Evolutionary conservation across 2,113 vertebrate species (phyloP), one percentile per base, ranked within the genome.

Genomic region (Bubo scandiacus): DNA sequence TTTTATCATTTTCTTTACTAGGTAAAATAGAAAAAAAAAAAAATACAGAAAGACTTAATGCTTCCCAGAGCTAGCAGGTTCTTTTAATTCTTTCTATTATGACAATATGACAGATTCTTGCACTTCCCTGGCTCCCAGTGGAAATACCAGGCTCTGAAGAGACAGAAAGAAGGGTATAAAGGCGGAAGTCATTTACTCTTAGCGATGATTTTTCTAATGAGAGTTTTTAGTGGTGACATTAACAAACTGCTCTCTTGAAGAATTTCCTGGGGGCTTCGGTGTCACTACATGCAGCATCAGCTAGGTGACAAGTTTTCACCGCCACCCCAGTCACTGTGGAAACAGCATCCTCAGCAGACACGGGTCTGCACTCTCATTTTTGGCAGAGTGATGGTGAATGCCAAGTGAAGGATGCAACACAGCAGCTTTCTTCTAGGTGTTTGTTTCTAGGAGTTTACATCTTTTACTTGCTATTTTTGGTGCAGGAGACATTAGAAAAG

Each of bases 51-150:
- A 81, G 38, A 34, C 32, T 92, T 70, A 47, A 75, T 1, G 0
- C 12, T 63, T 95, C 86, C 79, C 27, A 57, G 91, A 95, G 85
- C 90, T 96, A 96, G 92, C 27, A 74, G 82, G 59, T n/a, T 78
- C 96, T 96, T 82, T 97, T 97, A 96, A 97, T 98, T 98, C 90
- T 94, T 96, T 96, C 86, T 97, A 29, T 98, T 98, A 98, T 97
- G 95, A 97, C 98, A 98, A 96, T 94, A 97, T 88, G 95, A 97
- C 96, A 59, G 67, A 83, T 95, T 95, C 63, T 63, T 92, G 32
- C 63, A 73, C 42, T 96, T 94, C 62, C 34, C 79, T 65, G 57
- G 42, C 67, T 97, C 95, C 94, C 95, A 93, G 71, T 91, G 93
- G 96, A 96, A 98, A 95, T 93, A 94, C 19, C 38, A 85, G 38